Evolutionary conservation across 1,140 invertebrate genomes (phyloP).

Genomic region (Popillia japonica): DNA sequence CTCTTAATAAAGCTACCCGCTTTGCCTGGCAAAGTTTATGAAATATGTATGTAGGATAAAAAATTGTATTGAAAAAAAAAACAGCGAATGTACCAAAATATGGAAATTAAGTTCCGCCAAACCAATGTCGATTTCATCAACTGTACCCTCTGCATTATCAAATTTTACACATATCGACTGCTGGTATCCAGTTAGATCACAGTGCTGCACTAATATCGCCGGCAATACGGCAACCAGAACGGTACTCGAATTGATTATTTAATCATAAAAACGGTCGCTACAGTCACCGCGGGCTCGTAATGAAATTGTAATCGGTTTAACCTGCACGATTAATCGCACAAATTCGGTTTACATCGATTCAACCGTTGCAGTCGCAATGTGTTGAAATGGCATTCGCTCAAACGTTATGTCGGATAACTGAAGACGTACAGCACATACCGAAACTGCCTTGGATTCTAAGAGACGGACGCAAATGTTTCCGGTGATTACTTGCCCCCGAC

Average conservation of each 20-base stretch:
- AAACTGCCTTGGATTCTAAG: neutral
- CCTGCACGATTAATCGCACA: conserved; percentile 45
- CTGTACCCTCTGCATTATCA: neutral
- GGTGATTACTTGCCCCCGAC: neutral
- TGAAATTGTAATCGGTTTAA: conserved; percentile 48
- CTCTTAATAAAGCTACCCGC: too few species aligned
- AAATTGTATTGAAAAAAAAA: too few species aligned
- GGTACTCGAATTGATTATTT: conserved; percentile 21
- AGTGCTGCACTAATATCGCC: neutral
- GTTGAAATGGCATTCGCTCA: neutral
- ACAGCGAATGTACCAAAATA: too few species aligned
- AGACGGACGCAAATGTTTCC: conserved; percentile 2
- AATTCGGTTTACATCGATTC: conserved; percentile 48
- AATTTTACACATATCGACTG: neutral
- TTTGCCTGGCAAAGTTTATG: too few species aligned
- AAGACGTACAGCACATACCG: neutral
- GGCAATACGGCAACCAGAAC: neutral
- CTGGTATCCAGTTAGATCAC: neutral
- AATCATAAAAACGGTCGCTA: conserved; percentile 18
- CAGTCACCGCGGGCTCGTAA: conserved; percentile 37
- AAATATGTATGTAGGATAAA: too few species aligned
- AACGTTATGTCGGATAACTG: neutral
- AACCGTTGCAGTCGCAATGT: neutral
- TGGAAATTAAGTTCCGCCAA: too few species aligned
- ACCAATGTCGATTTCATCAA: too few species aligned